Base-by-base conservation (phyloP, 2,888 invertebrate genomes). In the Xanthia togata region DNA sequence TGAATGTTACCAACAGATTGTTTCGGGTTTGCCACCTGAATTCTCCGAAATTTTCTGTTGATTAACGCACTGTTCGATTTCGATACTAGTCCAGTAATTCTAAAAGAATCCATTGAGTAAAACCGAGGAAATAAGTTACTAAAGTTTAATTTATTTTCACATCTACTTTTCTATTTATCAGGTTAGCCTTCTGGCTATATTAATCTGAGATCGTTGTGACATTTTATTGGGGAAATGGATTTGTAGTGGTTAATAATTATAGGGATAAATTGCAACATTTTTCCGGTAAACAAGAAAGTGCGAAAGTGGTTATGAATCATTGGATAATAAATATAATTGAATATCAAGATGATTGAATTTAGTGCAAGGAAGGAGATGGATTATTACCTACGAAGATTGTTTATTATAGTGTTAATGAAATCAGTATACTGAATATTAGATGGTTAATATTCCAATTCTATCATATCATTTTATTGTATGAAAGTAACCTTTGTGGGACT, bases 221-320 rank as follows among this genome's bases (percentile, higher is more conserved):
- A 84, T 84, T 78, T 74, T 63, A 84, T 77, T 63, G 82, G 76
- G 82, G 84, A 84, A 84, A 84, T 84, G 79, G 72, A 82, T 81
- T 80, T 59, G 44, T 23, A 17, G 53, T 74, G 12, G 62, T 31
- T 69, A 80, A 83, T 69, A 80, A 83, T 82, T 53, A 65, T 77
- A 76, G 57, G 74, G 68, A 68, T 74, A 74, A 57, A 62, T 63
- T 41, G 41, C 60, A 41, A 69, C 64, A 71, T 72, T 67, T 77
- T 83, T 73, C 70, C 76, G 63, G 60, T 71, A 60, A 68, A 62
- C 55, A 68, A 73, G 70, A 74, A 63, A 75, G 57, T 72, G 60
- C 23, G 41, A 76, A 76, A 78, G 82, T 78, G 26, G 20, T 73
- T 68, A 14, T 35, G 14, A 62, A 23, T 4, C 65, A 26, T 9